Percentiles rank a stretch among this genome's conserved stretches.
Conservation (phyloP, 2,888 invertebrate genomes). For the Yponomeuta cagnagella region DNA sequence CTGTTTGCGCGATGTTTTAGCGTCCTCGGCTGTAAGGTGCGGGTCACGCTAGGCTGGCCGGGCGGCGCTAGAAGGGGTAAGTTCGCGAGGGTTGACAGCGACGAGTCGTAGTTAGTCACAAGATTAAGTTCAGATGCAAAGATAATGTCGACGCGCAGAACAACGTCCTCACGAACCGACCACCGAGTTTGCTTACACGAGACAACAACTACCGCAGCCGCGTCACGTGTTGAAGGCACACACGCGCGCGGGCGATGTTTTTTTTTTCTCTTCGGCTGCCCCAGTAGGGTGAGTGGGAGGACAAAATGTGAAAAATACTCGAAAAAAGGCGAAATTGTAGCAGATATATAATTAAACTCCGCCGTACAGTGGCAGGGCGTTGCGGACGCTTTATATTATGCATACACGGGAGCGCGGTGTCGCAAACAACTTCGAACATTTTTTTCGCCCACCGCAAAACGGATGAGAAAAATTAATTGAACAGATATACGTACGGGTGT, state of each 20-base stretch:
- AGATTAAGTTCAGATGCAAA: background rate
- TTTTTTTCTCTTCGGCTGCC: conserved; percentile 61
- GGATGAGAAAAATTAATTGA: conserved; percentile 48
- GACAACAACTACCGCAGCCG: conserved; percentile 2
- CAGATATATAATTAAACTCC: conserved; percentile 76
- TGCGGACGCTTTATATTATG: conserved; percentile 63
- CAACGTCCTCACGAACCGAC: background rate
- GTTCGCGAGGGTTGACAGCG: background rate
- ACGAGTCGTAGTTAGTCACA: background rate
- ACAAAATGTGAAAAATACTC: conserved; percentile 76
- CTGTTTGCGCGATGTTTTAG: background rate
- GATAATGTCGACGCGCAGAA: background rate
- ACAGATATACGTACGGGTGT: conserved; percentile 26
- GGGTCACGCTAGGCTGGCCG: background rate
- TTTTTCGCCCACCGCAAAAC: conserved; percentile 24
- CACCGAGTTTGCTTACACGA: background rate
- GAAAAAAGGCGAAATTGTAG: conserved; percentile 76
- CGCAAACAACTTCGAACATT: conserved; percentile 28
- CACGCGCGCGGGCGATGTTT: conserved; percentile 38
- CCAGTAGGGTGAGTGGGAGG: conserved; percentile 49
- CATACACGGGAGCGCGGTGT: conserved; percentile 54
- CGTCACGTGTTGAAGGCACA: conserved; percentile 41
- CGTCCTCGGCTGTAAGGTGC: background rate
- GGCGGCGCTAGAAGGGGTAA: background rate
- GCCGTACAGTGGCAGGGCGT: conserved; percentile 64